Conservation (phyloP, 2,888 invertebrate genomes). For the Nowickia ferox region DNA sequence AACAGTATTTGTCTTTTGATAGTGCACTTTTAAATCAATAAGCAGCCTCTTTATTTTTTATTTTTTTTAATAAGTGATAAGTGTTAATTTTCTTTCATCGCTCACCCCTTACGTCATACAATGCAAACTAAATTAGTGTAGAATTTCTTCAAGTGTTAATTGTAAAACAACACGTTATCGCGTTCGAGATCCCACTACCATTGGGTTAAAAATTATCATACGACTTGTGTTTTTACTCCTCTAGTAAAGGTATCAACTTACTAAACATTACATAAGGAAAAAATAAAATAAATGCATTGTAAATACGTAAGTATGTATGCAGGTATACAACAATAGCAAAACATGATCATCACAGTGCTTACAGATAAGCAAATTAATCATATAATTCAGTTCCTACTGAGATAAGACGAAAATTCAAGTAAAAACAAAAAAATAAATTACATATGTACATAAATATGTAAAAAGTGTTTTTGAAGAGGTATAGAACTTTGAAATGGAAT, state of each 20-base stretch:
- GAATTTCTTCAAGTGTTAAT: constrained; percentile 66
- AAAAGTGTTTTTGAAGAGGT: too few species aligned
- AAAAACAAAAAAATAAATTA: constrained; percentile 21
- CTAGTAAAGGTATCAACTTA: constrained; percentile 14
- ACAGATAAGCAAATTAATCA: constrained; percentile 40
- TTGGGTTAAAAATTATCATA: constrained; percentile 4
- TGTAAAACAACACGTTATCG: constrained; percentile 69
- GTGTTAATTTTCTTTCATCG: constrained; percentile 43
- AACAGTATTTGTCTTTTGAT: not conserved
- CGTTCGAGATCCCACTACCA: constrained; percentile 28
- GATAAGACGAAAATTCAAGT: constrained; percentile 40
- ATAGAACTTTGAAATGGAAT: too few species aligned
- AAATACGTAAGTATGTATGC: not conserved
- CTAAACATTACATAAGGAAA: constrained; percentile 20
- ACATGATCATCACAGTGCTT: constrained; percentile 16
- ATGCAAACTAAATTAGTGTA: constrained; percentile 65
- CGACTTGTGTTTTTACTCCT: not conserved
- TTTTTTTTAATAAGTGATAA: not conserved
- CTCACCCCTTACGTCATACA: not conserved
- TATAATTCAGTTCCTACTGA: constrained; percentile 41
- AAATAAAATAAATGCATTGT: constrained; percentile 13
- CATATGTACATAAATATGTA: too few species aligned
- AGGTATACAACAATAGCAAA: too few species aligned
- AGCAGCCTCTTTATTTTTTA: not conserved
- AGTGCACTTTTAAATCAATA: not conserved